A percentile compares a stretch with the other conserved stretches of the same genome.
These are phyloP conservation scores for Eriocheir sinensis DNA, from an alignment of 1,140 invertebrate species.

Conservation along the genomic window DNA sequence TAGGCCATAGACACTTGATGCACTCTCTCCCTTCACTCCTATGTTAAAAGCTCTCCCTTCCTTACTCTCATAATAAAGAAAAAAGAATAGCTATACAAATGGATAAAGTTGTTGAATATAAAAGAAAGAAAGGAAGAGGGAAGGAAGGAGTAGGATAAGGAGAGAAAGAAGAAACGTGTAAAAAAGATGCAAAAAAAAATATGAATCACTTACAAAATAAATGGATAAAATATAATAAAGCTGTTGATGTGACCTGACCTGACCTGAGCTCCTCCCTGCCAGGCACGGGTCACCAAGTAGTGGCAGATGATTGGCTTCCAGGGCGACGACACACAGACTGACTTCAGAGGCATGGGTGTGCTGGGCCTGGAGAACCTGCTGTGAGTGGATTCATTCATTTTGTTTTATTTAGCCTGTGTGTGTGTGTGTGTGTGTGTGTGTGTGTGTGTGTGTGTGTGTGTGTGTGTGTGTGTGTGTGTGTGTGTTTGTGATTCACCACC, in stretches of 20 bases:
- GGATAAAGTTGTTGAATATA: background rate
- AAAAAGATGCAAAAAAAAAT: background rate
- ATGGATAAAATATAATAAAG: too few relatives aligned
- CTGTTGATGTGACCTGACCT: too few relatives aligned
- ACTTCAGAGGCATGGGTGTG: slow-evolving; percentile 99
- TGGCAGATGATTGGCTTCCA: slow-evolving; percentile 98
- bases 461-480: background rate
- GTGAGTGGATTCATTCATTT: slow-evolving; percentile 82
- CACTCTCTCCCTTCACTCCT: too few relatives aligned
- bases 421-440: background rate
- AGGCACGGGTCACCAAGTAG: slow-evolving; percentile 89
- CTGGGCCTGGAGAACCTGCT: slow-evolving; percentile 95
- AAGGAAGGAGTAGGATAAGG: background rate
- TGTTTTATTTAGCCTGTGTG: background rate
- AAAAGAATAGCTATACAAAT: background rate
- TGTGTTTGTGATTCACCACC: too few relatives aligned
- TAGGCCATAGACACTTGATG: too few relatives aligned
- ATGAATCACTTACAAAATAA: background rate
- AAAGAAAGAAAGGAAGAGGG: background rate
- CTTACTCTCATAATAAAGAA: too few relatives aligned
- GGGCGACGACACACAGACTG: slow-evolving; percentile 98
- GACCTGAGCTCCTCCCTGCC: background rate
- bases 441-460: slow-evolving; percentile 14
- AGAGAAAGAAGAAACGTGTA: too few relatives aligned
- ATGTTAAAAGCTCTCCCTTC: too few relatives aligned